A percentile compares a stretch with the other conserved stretches of the same genome.
These are phyloP conservation scores for Bombyx huttoni DNA, from an alignment of 2,888 invertebrate species.

Conservation along the genomic window DNA sequence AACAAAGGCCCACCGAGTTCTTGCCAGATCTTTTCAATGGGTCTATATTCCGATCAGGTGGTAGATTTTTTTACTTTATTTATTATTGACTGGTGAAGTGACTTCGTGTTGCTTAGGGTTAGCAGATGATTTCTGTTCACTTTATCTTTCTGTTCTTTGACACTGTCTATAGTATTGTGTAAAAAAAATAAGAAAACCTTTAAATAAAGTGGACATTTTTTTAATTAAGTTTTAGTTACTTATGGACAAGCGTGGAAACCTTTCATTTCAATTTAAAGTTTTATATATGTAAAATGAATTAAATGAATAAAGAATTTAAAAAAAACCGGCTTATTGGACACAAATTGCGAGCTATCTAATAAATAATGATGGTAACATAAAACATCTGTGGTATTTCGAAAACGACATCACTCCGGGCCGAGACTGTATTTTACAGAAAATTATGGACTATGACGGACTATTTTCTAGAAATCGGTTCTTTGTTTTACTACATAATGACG, in stretches of 20 bases:
- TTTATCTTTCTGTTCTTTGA: too few relatives aligned
- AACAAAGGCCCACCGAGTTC: too few relatives aligned
- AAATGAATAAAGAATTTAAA: too few relatives aligned
- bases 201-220: not conserved
- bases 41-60: too few relatives aligned
- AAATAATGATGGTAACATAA: not conserved
- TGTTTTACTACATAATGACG: slow-evolving; percentile 10
- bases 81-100: too few relatives aligned
- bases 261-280: not conserved
- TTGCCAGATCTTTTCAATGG: too few relatives aligned
- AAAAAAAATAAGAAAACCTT: not conserved
- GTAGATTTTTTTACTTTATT: too few relatives aligned
- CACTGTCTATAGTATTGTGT: too few relatives aligned
- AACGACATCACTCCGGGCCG: slow-evolving; percentile 8
- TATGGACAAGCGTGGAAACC: not conserved
- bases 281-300: too few relatives aligned
- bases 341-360: not conserved
- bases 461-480: slow-evolving; percentile 17
- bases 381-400: not conserved
- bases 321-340: not conserved
- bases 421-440: slow-evolving; percentile 12
- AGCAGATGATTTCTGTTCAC: too few relatives aligned
- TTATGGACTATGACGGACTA: slow-evolving; percentile 9
- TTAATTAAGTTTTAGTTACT: too few relatives aligned
- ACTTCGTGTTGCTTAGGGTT: too few relatives aligned